These are phyloP conservation scores for Stomatorhinus ivindoensis DNA, from an alignment of 2,113 vertebrate genomes.

Conservation along the genomic window DNA sequence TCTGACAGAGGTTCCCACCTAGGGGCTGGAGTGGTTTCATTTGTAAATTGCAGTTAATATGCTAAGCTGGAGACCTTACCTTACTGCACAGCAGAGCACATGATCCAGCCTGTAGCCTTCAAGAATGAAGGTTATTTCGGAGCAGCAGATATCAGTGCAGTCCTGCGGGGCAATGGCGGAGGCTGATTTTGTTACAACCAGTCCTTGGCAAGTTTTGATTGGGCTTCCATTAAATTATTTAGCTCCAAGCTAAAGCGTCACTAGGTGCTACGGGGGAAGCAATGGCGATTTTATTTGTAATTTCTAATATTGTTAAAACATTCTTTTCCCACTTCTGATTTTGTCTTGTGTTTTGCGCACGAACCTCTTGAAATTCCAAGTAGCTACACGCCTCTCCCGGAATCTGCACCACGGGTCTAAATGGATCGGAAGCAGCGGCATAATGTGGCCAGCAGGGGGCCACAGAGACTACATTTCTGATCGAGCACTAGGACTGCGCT, in stretches of 20 bases:
- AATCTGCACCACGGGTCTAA: background rate
- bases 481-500: background rate
- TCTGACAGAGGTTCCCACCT: background rate
- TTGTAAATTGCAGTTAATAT: background rate
- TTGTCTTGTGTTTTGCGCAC: background rate
- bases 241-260: background rate
- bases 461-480: background rate
- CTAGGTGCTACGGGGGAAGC: background rate
- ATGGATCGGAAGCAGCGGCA: background rate
- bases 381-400: background rate
- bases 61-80: background rate
- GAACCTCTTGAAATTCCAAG: background rate
- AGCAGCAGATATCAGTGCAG: background rate
- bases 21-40: background rate
- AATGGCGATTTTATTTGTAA: background rate
- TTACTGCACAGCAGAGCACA: background rate
- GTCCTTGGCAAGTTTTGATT: background rate
- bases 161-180: background rate
- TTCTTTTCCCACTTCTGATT: background rate
- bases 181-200: background rate
- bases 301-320: background rate
- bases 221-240: background rate
- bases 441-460: slow-evolving; percentile 7
- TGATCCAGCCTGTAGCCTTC: background rate
- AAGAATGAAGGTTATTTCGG: background rate